phyloP scores from a whole-genome alignment of 2,113 vertebrate genomes.

The Muntiacus reevesi region DNA sequence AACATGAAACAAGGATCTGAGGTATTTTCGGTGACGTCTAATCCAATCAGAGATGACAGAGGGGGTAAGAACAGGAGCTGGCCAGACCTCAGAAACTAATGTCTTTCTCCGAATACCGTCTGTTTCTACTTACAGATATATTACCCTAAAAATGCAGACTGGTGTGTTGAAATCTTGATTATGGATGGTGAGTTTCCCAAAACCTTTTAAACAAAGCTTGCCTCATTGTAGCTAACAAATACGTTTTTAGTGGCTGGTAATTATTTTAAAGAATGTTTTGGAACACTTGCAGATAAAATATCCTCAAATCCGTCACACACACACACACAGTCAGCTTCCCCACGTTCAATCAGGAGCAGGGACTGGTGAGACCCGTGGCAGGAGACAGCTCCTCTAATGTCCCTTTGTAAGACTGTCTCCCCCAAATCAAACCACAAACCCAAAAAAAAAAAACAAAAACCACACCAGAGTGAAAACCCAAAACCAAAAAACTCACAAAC shows the following conservation, averaged over 20 bases:
- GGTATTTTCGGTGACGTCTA: slow-evolving; percentile 23
- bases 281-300: not conserved
- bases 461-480: not conserved
- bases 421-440: not conserved
- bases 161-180: slow-evolving; percentile 45
- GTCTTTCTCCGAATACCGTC: slow-evolving; percentile 48
- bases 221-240: not conserved
- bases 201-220: slow-evolving; percentile 39
- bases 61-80: slow-evolving; percentile 49
- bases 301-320: too few species aligned
- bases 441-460: not conserved
- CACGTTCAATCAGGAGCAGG: not conserved
- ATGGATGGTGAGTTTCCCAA: not conserved
- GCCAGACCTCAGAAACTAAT: slow-evolving; percentile 44
- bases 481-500: not conserved
- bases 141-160: slow-evolving; percentile 48
- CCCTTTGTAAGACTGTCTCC: not conserved
- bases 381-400: not conserved
- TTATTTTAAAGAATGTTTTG: not conserved
- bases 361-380: not conserved
- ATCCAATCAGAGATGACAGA: slow-evolving; percentile 57
- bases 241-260: not conserved
- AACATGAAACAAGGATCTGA: slow-evolving; percentile 17
- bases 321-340: not conserved
- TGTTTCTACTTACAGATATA: slow-evolving; percentile 49